A percentile compares a stretch with the other conserved stretches of the same genome.
phyloP scores from a whole-genome alignment of 2,888 invertebrate species.

The Megaustenia siamemsis region DNA sequence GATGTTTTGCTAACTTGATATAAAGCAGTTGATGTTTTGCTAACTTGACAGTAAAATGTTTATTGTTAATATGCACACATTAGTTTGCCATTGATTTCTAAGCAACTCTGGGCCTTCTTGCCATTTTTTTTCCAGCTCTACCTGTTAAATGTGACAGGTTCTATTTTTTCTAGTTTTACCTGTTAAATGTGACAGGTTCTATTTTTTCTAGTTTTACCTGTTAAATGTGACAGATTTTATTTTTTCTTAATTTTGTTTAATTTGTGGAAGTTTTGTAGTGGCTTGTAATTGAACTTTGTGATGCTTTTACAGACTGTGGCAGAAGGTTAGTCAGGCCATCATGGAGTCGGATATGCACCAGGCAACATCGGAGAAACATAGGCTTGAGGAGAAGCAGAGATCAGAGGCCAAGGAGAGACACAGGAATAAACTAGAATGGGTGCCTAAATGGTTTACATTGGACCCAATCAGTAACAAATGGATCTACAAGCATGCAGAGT shows the following conservation, averaged over 20 bases:
- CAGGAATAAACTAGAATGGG: slow-evolving; percentile 85
- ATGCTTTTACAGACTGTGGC: slow-evolving; percentile 85
- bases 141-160: too few relatives aligned
- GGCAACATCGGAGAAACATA: slow-evolving; percentile 94
- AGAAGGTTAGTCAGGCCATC: slow-evolving; percentile 91
- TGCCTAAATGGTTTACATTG: slow-evolving; percentile 87
- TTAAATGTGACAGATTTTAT: too few relatives aligned
- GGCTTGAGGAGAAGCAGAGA: slow-evolving; percentile 92
- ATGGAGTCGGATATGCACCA: slow-evolving; percentile 89
- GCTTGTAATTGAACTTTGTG: not conserved
- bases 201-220: too few relatives aligned
- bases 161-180: too few relatives aligned
- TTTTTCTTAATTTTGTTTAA: not conserved
- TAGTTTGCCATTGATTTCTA: too few relatives aligned
- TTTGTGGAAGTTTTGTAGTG: not conserved
- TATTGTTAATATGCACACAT: too few relatives aligned
- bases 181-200: too few relatives aligned
- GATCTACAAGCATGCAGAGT: slow-evolving; percentile 89
- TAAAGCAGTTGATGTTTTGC: too few relatives aligned
- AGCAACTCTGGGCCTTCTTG: too few relatives aligned
- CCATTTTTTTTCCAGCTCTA: too few relatives aligned
- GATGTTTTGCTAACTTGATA: too few relatives aligned
- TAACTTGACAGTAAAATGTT: too few relatives aligned
- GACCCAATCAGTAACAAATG: slow-evolving; percentile 83
- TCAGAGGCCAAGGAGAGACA: slow-evolving; percentile 87